Conservation (phyloP, 2,113 vertebrate genomes). For the Hippocampus abdominalis region DNA sequence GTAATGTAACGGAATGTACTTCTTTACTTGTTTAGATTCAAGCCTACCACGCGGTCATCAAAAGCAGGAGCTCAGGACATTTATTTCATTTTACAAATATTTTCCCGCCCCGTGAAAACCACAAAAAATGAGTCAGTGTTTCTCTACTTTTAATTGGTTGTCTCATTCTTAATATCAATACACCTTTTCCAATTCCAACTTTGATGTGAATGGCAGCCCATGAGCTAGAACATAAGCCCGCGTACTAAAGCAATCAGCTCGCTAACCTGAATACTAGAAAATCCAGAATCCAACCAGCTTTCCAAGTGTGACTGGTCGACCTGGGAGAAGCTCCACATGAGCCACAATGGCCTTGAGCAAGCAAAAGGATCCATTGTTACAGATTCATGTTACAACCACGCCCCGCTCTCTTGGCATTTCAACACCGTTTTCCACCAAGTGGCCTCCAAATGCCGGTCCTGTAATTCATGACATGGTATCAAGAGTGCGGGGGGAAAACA, state of each 20-base stretch:
- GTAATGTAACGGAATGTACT: background rate
- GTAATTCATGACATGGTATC: conserved; percentile 62
- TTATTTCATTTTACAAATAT: too few species aligned
- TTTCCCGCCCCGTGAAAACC: too few species aligned
- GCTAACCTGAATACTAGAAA: conserved; percentile 6
- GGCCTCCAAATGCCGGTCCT: conserved; percentile 76
- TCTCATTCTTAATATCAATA: background rate
- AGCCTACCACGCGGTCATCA: background rate
- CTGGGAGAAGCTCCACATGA: conserved; percentile 42
- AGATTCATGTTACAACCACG: conserved; percentile 93
- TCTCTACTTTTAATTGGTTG: background rate
- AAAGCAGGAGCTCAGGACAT: too few species aligned
- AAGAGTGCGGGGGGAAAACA: conserved; percentile 51
- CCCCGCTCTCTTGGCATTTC: conserved; percentile 86
- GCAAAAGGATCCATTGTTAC: conserved; percentile 81
- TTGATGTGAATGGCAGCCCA: background rate
- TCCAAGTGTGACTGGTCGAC: conserved; percentile 39
- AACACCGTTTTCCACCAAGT: conserved; percentile 85
- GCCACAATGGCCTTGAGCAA: conserved; percentile 72
- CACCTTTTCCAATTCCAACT: background rate
- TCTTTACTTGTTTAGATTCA: background rate
- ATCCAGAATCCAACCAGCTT: conserved; percentile 21
- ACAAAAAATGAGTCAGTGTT: background rate
- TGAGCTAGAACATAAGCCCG: background rate
- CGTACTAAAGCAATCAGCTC: conserved; percentile 5